Conservation (phyloP, 1,140 invertebrate species). For the Lepidotrigona ventralis region DNA sequence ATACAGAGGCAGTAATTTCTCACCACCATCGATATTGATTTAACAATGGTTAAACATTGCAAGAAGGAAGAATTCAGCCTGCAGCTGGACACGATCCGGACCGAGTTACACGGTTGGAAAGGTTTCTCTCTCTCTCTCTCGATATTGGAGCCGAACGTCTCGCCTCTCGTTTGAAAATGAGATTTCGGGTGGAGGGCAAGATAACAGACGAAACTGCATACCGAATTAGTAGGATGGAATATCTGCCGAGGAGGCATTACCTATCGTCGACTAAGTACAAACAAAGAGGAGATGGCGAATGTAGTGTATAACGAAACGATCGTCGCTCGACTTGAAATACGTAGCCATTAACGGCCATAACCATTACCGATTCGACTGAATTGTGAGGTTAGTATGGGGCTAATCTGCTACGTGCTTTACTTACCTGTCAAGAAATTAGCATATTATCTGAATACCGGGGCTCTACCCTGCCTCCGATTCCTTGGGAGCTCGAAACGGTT, state of each 20-base stretch:
- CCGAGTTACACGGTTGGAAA: not conserved
- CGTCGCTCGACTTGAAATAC: slow-evolving; percentile 70
- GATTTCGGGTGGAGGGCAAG: slow-evolving; percentile 32
- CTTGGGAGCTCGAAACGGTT: slow-evolving; percentile 45
- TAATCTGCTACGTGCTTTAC: slow-evolving; percentile 67
- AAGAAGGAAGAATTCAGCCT: not conserved
- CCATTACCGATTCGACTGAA: slow-evolving; percentile 77
- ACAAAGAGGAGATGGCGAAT: slow-evolving; percentile 32
- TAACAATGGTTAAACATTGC: not conserved
- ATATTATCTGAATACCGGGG: slow-evolving; percentile 62
- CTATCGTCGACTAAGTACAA: slow-evolving; percentile 53
- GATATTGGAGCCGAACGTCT: not conserved
- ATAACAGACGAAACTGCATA: slow-evolving; percentile 39
- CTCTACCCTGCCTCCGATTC: slow-evolving; percentile 48
- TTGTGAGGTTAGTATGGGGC: slow-evolving; percentile 60
- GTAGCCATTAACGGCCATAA: slow-evolving; percentile 78
- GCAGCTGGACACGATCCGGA: not conserved
- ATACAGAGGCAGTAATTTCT: not conserved
- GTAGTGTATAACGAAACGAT: slow-evolving; percentile 53
- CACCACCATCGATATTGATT: not conserved
- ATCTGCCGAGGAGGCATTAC: slow-evolving; percentile 38
- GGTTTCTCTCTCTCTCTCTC: not conserved
- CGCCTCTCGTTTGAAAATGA: slow-evolving; percentile 13
- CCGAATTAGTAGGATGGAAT: slow-evolving; percentile 35
- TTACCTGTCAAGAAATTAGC: slow-evolving; percentile 67